phyloP scores from a whole-genome alignment of 2,797 vertebrate genomes.

The Bradypodion pumilum region DNA sequence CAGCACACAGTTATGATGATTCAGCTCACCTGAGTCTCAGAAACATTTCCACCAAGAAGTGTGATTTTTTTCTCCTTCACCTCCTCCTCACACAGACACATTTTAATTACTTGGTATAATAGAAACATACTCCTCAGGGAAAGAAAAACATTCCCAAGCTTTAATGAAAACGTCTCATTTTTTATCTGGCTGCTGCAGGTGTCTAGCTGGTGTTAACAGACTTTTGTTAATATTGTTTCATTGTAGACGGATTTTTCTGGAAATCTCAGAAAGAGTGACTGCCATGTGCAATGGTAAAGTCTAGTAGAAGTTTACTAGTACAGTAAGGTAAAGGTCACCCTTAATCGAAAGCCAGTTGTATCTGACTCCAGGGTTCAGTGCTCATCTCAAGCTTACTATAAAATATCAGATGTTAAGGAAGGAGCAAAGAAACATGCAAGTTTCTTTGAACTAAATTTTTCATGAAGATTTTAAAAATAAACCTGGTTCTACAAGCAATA shows the following conservation, averaged over 20 bases:
- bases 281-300: accelerated
- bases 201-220: not conserved
- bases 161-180: conserved; percentile 30
- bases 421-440: not conserved
- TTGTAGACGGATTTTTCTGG: conserved; percentile 5
- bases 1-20: not conserved
- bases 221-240: conserved; percentile 17
- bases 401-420: not conserved
- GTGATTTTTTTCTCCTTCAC: not conserved
- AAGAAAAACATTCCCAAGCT: conserved; percentile 16
- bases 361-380: too few species aligned
- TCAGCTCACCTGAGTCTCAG: not conserved
- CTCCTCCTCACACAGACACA: not conserved
- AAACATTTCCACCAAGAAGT: not conserved
- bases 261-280: not conserved
- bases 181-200: conserved; percentile 45
- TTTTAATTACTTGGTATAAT: conserved; percentile 26
- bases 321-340: too few species aligned
- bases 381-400: too few species aligned
- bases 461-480: not conserved
- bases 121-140: conserved; percentile 19
- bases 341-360: too few species aligned
- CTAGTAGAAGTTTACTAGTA: too few species aligned
- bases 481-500: not conserved
- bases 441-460: not conserved